Percentiles rank a stretch among this genome's conserved stretches.
Conservation (phyloP, 2,888 invertebrate genomes). For the Yponomeuta evonymella region DNA sequence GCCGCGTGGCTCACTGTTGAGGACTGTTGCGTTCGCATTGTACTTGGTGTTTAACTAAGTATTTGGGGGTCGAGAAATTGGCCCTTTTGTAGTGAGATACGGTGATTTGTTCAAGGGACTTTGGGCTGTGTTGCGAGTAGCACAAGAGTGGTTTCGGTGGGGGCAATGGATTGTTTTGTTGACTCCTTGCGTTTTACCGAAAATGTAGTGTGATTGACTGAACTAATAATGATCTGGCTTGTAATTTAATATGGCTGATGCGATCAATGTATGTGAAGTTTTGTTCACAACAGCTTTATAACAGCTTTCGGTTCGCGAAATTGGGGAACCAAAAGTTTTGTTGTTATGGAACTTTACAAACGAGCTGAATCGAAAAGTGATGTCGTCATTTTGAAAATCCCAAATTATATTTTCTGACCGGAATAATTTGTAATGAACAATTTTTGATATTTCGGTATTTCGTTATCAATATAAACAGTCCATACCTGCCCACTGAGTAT, state of each 20-base stretch:
- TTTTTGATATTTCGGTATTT: too few relatives aligned
- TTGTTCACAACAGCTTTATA: too few relatives aligned
- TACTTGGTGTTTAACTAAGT: conserved; percentile 10
- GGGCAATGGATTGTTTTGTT: background rate
- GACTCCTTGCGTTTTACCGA: conserved; percentile 11
- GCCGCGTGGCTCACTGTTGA: conserved; percentile 17
- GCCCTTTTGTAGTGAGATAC: background rate
- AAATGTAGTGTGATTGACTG: conserved; percentile 13
- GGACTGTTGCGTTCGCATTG: conserved; percentile 8
- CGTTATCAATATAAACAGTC: too few relatives aligned
- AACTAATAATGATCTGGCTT: conserved; percentile 5
- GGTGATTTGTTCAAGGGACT: background rate
- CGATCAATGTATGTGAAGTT: background rate
- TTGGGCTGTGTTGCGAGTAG: background rate
- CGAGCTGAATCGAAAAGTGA: too few relatives aligned
- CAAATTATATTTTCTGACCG: too few relatives aligned
- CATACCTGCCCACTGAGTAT: too few relatives aligned
- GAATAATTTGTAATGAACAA: too few relatives aligned
- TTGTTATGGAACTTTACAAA: too few relatives aligned
- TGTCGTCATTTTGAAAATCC: too few relatives aligned
- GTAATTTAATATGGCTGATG: background rate
- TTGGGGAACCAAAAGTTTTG: too few relatives aligned
- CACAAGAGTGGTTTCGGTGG: background rate
- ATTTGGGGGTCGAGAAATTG: conserved; percentile 4
- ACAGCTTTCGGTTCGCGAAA: background rate